A percentile compares a stretch with the other conserved stretches of the same genome.
Evolutionary conservation across 2,113 vertebrate species (phyloP).

Genomic region (Eubucco bourcierii): DNA sequence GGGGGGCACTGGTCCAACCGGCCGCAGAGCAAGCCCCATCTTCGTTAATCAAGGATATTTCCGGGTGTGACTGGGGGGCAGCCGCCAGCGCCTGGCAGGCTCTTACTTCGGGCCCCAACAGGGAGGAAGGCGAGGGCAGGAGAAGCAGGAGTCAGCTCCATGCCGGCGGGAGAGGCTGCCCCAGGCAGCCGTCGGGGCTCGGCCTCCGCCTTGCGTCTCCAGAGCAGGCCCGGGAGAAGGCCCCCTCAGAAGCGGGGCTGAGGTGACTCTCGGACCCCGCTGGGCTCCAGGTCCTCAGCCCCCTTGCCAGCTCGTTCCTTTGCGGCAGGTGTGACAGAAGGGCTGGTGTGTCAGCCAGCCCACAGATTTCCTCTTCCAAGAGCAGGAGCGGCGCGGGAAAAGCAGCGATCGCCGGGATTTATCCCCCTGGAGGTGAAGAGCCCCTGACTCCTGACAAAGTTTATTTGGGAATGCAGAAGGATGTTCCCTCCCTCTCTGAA

Average conservation of each 20-base stretch:
- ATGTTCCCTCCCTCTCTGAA: background rate
- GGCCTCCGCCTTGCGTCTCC: background rate
- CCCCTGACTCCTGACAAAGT: background rate
- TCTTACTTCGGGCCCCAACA: background rate
- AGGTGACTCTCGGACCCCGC: background rate
- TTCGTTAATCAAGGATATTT: background rate
- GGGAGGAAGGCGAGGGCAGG: background rate
- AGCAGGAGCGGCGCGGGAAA: background rate
- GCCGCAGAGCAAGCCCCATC: background rate
- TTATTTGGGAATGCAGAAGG: background rate
- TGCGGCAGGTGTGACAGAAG: background rate
- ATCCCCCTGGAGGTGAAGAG: background rate
- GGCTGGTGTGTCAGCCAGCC: background rate
- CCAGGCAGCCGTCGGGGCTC: background rate
- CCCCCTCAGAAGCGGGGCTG: accelerated
- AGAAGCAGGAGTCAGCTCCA: no score
- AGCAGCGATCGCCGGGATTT: background rate
- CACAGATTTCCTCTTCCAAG: background rate
- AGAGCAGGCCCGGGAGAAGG: background rate
- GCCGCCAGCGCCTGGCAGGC: no score
- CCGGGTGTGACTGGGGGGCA: background rate
- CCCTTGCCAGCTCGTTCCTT: background rate
- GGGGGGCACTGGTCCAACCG: background rate
- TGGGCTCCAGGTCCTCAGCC: background rate
- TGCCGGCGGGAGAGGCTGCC: accelerated